Conservation (phyloP, 2,113 vertebrate genomes). For the Erythrolamprus reginae region DNA sequence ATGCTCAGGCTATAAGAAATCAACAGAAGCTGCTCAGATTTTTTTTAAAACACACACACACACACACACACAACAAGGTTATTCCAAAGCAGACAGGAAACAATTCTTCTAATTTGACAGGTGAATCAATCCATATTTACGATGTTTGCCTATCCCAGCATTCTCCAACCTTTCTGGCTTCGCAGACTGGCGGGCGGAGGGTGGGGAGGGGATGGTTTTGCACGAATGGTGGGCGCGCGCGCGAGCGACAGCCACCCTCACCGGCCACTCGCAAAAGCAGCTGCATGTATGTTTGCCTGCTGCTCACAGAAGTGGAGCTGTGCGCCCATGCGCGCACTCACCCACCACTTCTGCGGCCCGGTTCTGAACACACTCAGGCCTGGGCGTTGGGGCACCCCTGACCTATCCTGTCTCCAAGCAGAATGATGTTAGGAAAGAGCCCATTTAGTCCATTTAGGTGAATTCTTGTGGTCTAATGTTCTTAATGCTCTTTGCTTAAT, state of each 20-base stretch:
- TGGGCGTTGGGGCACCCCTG: too few relatives aligned
- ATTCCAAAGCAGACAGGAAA: not conserved
- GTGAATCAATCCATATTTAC: not conserved
- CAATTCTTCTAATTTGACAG: not conserved
- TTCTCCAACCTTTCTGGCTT: too few relatives aligned
- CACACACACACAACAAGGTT: not conserved
- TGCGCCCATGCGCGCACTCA: too few relatives aligned
- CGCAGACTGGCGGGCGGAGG: too few relatives aligned
- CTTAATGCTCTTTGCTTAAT: not conserved
- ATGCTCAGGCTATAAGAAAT: not conserved
- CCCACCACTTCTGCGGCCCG: too few relatives aligned
- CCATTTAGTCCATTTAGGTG: not conserved
- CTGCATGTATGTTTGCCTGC: too few relatives aligned
- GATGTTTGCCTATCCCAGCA: not conserved
- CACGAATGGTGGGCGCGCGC: too few relatives aligned
- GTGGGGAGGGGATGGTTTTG: too few relatives aligned
- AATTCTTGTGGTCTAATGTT: not conserved
- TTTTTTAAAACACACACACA: not conserved
- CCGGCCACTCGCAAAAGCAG: too few relatives aligned
- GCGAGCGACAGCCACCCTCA: too few relatives aligned
- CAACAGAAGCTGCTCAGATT: not conserved
- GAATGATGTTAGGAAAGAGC: not conserved
- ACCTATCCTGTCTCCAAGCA: not conserved
- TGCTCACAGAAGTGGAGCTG: too few relatives aligned
- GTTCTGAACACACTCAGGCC: too few relatives aligned